Conservation (phyloP, 2,113 vertebrate genomes). For the Microtus pennsylvanicus region DNA sequence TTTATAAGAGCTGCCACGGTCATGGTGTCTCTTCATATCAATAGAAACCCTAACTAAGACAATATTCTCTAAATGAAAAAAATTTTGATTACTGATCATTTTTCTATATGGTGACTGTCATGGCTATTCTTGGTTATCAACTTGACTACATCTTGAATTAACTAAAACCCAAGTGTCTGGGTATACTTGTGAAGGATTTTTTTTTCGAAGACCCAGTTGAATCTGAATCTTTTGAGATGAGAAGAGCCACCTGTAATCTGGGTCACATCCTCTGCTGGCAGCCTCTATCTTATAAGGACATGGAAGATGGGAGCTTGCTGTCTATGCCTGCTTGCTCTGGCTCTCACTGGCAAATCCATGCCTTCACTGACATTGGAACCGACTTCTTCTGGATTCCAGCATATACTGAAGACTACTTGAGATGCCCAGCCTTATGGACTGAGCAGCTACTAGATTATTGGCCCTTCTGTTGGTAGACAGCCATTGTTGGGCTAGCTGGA, state of each 20-base stretch:
- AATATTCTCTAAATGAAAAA: not conserved
- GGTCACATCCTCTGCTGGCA: not conserved
- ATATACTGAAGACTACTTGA: not conserved
- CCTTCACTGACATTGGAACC: not conserved
- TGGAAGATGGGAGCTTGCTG: not conserved
- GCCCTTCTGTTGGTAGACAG: not conserved
- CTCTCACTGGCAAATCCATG: too few species aligned
- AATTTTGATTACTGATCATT: constrained; percentile 20
- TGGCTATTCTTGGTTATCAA: not conserved
- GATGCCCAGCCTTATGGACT: not conserved
- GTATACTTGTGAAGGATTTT: too few species aligned
- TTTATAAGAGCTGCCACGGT: not conserved
- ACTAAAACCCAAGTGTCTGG: not conserved
- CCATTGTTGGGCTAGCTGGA: not conserved
- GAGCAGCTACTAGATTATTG: not conserved
- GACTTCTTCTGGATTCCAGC: not conserved
- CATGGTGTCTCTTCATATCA: not conserved
- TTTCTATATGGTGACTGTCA: not conserved
- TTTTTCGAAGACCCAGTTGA: not conserved
- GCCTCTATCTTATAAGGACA: not conserved
- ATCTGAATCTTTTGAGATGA: not conserved
- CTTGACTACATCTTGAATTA: not conserved
- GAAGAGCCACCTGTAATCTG: not conserved
- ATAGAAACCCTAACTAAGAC: not conserved
- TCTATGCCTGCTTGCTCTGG: not conserved